Conservation (phyloP, 2,888 invertebrate species). For the Epinotia demarniana region DNA sequence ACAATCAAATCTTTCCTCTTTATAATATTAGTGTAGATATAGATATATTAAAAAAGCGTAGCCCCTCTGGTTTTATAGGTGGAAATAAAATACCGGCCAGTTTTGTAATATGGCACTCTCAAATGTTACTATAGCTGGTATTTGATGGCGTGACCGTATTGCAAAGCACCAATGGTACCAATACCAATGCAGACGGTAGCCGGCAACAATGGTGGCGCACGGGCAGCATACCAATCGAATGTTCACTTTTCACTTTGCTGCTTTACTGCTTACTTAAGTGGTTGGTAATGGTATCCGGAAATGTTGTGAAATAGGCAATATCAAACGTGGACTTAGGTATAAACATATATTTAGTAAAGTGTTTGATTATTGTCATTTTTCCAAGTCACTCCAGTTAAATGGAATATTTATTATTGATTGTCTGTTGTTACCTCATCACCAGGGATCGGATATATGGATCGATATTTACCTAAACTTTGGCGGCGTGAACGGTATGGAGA, state of each 20-base stretch:
- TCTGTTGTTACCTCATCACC: too few species aligned
- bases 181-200: conserved; percentile 3
- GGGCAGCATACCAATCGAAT: conserved; percentile 14
- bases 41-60: too few species aligned
- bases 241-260: conserved; percentile 12
- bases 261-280: conserved; percentile 4
- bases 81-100: background rate
- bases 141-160: conserved; percentile 8
- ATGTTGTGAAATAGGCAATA: background rate
- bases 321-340: background rate
- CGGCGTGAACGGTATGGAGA: too few species aligned
- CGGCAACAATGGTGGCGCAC: conserved; percentile 20
- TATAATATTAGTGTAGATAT: too few species aligned
- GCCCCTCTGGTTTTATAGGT: background rate
- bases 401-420: too few species aligned
- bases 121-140: background rate
- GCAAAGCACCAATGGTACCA: background rate
- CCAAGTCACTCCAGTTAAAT: too few species aligned
- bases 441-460: too few species aligned
- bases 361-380: too few species aligned
- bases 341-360: too few species aligned
- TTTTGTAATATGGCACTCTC: background rate
- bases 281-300: conserved; percentile 14
- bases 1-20: too few species aligned
- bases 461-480: too few species aligned